These are phyloP conservation scores for Noctua janthina DNA, from an alignment of 2,888 invertebrate species.

Conservation along the genomic window DNA sequence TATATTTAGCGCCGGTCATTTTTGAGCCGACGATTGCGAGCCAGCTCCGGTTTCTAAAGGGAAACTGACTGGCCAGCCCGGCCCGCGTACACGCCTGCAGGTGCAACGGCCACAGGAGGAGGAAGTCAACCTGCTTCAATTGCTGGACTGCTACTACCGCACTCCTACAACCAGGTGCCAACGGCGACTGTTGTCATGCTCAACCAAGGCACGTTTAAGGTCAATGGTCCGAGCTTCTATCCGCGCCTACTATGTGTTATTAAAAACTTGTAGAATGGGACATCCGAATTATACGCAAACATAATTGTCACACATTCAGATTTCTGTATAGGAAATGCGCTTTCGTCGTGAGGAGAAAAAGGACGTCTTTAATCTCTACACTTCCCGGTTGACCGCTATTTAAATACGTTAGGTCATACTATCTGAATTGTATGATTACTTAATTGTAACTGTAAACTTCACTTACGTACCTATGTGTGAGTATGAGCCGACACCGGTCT, in stretches of 20 bases:
- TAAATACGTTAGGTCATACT: conserved; percentile 9
- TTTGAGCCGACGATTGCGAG: conserved; percentile 83
- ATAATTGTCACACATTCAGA: conserved; percentile 11
- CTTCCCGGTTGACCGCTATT: conserved; percentile 2
- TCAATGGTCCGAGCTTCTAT: conserved; percentile 10
- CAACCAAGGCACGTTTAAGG: conserved; percentile 13
- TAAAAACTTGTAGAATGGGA: conserved; percentile 7
- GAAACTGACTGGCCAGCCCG: conserved; percentile 76
- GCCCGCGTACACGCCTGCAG: conserved; percentile 62
- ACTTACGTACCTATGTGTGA: conserved; percentile 44
- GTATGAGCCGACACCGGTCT: conserved; percentile 57
- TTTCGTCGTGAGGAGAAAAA: neutral
- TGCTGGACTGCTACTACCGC: conserved; percentile 35
- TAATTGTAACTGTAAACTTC: conserved; percentile 39
- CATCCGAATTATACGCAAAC: conserved; percentile 16
- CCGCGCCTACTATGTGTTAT: conserved; percentile 13
- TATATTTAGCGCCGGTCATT: conserved; percentile 87
- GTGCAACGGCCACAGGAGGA: conserved; percentile 63
- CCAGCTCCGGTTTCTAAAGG: conserved; percentile 88
- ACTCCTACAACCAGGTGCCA: conserved; percentile 6
- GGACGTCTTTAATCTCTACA: neutral
- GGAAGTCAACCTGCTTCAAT: conserved; percentile 48
- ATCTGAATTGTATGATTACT: conserved; percentile 21
- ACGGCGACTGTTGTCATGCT: conserved; percentile 24
- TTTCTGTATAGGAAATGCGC: neutral